Conservation (phyloP, 2,888 invertebrate species). For the Drosophila testacea region DNA sequence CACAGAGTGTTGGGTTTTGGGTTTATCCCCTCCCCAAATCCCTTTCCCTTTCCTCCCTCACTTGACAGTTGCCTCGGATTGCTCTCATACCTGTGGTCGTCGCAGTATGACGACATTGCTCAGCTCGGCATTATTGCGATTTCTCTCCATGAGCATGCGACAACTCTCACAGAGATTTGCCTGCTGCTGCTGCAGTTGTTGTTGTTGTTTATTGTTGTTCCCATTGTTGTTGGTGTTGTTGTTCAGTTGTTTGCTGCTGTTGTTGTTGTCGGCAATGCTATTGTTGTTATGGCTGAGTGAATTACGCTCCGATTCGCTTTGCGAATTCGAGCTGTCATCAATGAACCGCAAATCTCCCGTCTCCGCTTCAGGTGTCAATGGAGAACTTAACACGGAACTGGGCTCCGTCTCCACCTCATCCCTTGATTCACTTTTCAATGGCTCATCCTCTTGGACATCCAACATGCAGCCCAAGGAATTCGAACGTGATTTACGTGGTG, state of each 20-base stretch:
- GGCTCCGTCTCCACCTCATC: slow-evolving; percentile 16
- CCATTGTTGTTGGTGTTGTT: slow-evolving; percentile 43
- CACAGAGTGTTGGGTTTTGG: not conserved
- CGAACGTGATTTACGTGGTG: slow-evolving; percentile 75
- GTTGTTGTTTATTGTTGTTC: slow-evolving; percentile 34
- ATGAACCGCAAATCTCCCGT: slow-evolving; percentile 81
- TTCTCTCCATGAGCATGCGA: slow-evolving; percentile 79
- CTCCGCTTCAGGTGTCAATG: slow-evolving; percentile 53
- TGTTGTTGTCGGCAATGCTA: slow-evolving; percentile 38
- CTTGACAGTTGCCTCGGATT: not conserved
- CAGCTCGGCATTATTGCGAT: slow-evolving; percentile 80
- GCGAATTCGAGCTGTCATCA: slow-evolving; percentile 83
- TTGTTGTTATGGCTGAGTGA: slow-evolving; percentile 46
- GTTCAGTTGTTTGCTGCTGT: slow-evolving; percentile 46
- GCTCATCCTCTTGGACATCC: slow-evolving; percentile 63
- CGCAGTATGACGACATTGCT: slow-evolving; percentile 60
- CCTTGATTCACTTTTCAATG: not conserved
- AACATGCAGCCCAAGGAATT: slow-evolving; percentile 83
- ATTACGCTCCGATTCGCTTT: slow-evolving; percentile 82
- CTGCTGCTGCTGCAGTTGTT: slow-evolving; percentile 31
- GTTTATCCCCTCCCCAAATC: no score
- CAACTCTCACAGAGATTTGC: slow-evolving; percentile 81
- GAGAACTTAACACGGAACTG: slow-evolving; percentile 58
- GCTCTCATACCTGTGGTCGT: slow-evolving; percentile 56
- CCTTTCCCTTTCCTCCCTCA: not conserved